Evolutionary conservation across 2,888 invertebrate species (phyloP), one percentile per base, ranked within the genome.

Genomic region (Patella ulyssiponensis): DNA sequence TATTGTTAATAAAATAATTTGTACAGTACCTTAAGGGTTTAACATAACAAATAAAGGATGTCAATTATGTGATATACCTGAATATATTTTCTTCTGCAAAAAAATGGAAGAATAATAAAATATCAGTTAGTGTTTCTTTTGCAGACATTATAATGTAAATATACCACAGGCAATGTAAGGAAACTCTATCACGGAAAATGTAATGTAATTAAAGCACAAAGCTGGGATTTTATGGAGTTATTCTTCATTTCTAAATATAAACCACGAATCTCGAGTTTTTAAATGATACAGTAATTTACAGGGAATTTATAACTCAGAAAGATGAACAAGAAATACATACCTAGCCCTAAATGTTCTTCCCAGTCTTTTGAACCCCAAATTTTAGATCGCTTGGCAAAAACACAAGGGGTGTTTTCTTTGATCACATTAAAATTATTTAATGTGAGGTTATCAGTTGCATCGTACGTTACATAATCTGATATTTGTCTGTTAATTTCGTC

Each of bases 361-460:
- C 88, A 90, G 53, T 79, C 74, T 9, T 81, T 80, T 44, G 83
- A 82, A 51, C 87, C 88, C 89, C 90, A 89, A 12, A 88, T 17
- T 76, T 81, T 84, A 5, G 89, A 86, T 56, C 82, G 83, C 79
- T 81, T 86, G 11, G 90, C 89, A 84, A 90, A 90, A 54, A 85
- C 77, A 79, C 89, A 90, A 73, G 88, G 85, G 17, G 89, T 84
- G 23, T 85, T 79, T 51, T 77, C 56, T 79, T 87, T 86, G n/a
- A 90, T 77, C 3, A 76, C 74, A n/a, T 84, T 79, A 76, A 90
- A 89, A 53, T 81, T 80, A 1, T 82, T 73, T 14, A 89, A 54
- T 20, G 81, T 74, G 3, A 78, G 69, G 3, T 81, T 77, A 20
- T 84, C 77, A 64, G 81, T 80, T 7, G 80, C 80, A 74, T 88